phyloP scores from a whole-genome alignment of 2,113 vertebrate species.

The Otocyon megalotis region DNA sequence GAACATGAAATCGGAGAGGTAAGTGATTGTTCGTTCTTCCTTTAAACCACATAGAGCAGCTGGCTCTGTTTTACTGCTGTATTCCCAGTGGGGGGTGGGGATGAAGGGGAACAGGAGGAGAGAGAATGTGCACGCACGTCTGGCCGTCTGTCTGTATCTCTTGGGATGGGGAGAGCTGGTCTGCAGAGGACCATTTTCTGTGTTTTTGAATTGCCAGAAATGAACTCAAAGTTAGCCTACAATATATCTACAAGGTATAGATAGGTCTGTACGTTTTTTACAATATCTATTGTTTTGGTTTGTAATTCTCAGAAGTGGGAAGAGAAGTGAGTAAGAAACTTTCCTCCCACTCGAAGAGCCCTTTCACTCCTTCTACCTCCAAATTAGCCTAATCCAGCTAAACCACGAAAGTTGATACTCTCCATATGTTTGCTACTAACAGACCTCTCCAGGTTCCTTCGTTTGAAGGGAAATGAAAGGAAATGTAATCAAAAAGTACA shows the following conservation, averaged over 20 bases:
- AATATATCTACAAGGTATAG: background rate
- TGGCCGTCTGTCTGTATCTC: background rate
- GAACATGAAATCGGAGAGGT: slow-evolving; percentile 97
- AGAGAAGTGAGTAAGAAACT: background rate
- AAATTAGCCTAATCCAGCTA: background rate
- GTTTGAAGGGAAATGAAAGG: slow-evolving; percentile 37
- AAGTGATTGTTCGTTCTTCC: background rate
- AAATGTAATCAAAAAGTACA: background rate
- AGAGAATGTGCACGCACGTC: background rate
- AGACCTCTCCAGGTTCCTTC: slow-evolving; percentile 19
- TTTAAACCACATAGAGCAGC: background rate
- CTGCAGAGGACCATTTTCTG: background rate
- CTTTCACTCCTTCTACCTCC: background rate
- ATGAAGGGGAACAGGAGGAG: accelerated
- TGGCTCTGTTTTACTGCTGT: background rate
- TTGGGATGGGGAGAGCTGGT: background rate
- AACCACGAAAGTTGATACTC: slow-evolving; percentile 59
- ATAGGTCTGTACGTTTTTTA: no score
- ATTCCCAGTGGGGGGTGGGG: background rate
- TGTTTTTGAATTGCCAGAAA: background rate
- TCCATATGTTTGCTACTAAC: slow-evolving; percentile 43
- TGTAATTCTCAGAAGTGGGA: background rate
- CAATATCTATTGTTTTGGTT: background rate
- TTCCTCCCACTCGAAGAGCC: background rate
- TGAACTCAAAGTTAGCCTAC: background rate